Evolutionary conservation across 1,140 invertebrate genomes (phyloP).

Genomic region (Palaemon carinicauda): DNA sequence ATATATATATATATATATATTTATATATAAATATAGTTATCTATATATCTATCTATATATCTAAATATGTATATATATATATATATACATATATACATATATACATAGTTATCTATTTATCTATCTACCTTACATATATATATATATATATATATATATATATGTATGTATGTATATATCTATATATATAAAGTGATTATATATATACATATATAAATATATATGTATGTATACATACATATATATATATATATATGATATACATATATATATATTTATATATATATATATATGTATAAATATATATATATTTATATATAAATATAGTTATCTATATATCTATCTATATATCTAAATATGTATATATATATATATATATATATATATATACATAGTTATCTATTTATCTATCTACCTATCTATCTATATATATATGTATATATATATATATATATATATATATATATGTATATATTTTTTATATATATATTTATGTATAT

Average conservation of each 20-base stretch:
- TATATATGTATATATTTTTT: not conserved
- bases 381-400: no score
- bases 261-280: no score
- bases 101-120: slow-evolving; percentile 1
- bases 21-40: slow-evolving; percentile 1
- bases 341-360: no score
- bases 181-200: slow-evolving; percentile 4
- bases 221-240: not conserved
- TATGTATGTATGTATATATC: slow-evolving; percentile 12
- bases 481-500: no score
- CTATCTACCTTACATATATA: slow-evolving; percentile 6
- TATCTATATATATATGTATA: not conserved
- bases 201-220: no score
- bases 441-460: slow-evolving; percentile 3
- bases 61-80: not conserved
- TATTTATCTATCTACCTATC: no score
- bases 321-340: no score
- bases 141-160: slow-evolving; percentile 19
- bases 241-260: not conserved
- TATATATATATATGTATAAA: no score
- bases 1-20: slow-evolving; percentile 2
- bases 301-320: not conserved
- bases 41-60: not conserved
- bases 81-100: not conserved
- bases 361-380: no score